These are phyloP conservation scores for Emydura subglobosa DNA, from an alignment of 2,113 vertebrate genomes.

Conservation along the genomic window DNA sequence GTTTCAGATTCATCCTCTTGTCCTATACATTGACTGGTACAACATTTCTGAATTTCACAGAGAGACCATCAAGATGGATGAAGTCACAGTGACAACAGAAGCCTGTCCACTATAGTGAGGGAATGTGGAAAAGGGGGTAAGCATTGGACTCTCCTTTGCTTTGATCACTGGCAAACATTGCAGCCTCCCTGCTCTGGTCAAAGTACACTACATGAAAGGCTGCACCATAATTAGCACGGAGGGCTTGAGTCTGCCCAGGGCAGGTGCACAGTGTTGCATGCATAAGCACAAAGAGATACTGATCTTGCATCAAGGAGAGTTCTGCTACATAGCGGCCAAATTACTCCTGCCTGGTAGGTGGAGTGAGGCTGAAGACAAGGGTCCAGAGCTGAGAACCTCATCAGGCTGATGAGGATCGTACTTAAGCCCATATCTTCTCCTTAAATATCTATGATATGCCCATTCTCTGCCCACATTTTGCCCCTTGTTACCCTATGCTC, in stretches of 20 bases:
- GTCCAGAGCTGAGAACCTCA: not conserved
- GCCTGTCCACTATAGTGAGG: not conserved
- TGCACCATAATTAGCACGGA: not conserved
- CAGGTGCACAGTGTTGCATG: not conserved
- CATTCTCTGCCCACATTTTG: not conserved
- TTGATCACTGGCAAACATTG: not conserved
- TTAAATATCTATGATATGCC: not conserved
- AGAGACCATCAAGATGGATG: not conserved
- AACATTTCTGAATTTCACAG: not conserved
- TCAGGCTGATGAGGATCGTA: not conserved
- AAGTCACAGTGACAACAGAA: not conserved
- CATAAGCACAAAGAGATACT: not conserved
- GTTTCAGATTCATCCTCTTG: not conserved
- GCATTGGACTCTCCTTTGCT: not conserved
- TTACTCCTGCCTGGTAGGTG: not conserved
- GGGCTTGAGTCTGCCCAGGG: not conserved
- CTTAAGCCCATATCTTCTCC: not conserved
- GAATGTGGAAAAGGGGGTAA: not conserved
- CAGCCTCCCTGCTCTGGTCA: not conserved
- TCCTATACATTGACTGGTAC: not conserved
- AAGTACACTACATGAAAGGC: rapidly evolving
- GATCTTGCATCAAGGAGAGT: not conserved
- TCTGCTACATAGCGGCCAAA: not conserved
- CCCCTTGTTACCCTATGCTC: not conserved
- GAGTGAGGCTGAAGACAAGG: not conserved